Conservation (phyloP, 2,113 vertebrate genomes). For the Austrofundulus limnaeus region DNA sequence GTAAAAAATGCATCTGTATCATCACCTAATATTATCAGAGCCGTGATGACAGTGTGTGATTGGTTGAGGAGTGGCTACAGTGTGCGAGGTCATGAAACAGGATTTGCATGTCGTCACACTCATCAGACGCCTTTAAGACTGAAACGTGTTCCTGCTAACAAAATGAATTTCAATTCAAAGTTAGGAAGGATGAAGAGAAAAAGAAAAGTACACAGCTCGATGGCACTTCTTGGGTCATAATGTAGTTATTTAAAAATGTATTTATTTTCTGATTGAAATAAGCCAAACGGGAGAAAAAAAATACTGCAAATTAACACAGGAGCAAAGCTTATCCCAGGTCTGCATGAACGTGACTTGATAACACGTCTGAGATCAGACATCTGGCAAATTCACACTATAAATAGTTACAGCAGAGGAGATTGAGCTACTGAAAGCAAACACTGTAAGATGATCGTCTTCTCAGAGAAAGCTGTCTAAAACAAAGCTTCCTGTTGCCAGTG, state of each 20-base stretch:
- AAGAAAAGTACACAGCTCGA: conserved; percentile 34
- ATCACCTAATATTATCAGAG: conserved; percentile 66
- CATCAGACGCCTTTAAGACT: conserved; percentile 40
- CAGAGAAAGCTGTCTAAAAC: conserved; percentile 62
- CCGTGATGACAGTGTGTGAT: conserved; percentile 63
- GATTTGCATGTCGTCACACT: conserved; percentile 57
- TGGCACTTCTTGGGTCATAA: conserved; percentile 66
- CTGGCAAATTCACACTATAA: conserved; percentile 47
- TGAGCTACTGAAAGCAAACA: conserved; percentile 42
- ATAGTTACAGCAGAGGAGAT: conserved; percentile 51
- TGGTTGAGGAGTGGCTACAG: conserved; percentile 67
- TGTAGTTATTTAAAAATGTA: conserved; percentile 52
- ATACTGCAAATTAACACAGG: conserved; percentile 27
- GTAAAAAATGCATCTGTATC: conserved; percentile 85
- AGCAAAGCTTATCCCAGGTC: conserved; percentile 45
- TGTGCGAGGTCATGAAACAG: conserved; percentile 65
- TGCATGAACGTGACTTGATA: too few species aligned
- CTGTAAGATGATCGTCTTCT: conserved; percentile 44
- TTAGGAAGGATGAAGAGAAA: conserved; percentile 28
- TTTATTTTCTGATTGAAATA: conserved; percentile 40
- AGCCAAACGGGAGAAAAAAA: conserved; percentile 34
- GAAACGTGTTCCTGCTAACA: conserved; percentile 22
- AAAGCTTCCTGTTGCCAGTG: conserved; percentile 60
- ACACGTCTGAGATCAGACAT: conserved; percentile 52
- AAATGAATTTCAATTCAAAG: conserved; percentile 55